Evolutionary conservation across 2,888 invertebrate species (phyloP).

Genomic region (Anaspis maculata): DNA sequence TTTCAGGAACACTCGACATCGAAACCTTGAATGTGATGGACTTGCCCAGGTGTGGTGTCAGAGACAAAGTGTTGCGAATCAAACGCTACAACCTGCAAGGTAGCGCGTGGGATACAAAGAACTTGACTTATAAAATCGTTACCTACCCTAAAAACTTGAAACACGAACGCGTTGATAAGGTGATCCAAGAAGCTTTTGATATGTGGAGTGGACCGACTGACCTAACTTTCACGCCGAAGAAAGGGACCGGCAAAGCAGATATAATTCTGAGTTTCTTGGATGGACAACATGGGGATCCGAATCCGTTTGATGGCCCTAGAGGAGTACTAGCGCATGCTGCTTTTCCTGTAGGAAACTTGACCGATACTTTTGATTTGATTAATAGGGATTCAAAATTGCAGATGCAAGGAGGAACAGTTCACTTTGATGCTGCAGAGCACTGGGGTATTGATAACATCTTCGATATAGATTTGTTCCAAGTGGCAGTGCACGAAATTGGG

Average conservation of each 20-base stretch:
- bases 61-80: slow-evolving; percentile 58
- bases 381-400: no score
- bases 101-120: slow-evolving; percentile 88
- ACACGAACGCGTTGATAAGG: slow-evolving; percentile 59
- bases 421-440: slow-evolving; percentile 91
- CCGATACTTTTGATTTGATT: no score
- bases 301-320: slow-evolving; percentile 93
- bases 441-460: slow-evolving; percentile 81
- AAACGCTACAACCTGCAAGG: slow-evolving; percentile 47
- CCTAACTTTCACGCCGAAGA: slow-evolving; percentile 67
- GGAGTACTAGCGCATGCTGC: slow-evolving; percentile 93
- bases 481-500: slow-evolving; percentile 95
- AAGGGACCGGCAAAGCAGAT: slow-evolving; percentile 75
- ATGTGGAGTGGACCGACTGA: slow-evolving; percentile 86
- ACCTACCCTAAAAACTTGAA: slow-evolving; percentile 74
- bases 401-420: slow-evolving; percentile 95
- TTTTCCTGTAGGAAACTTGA: slow-evolving; percentile 76
- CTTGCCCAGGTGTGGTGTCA: slow-evolving; percentile 83
- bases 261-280: slow-evolving; percentile 81
- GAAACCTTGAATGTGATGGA: slow-evolving; percentile 74
- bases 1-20: slow-evolving; percentile 70
- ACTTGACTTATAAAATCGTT: slow-evolving; percentile 80
- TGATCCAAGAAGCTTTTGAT: slow-evolving; percentile 73
- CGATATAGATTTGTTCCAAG: slow-evolving; percentile 90
- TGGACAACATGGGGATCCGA: slow-evolving; percentile 90